These are phyloP conservation scores for Sebastes hopkinsi DNA, from an alignment of 2,797 vertebrate genomes.

Conservation along the genomic window DNA sequence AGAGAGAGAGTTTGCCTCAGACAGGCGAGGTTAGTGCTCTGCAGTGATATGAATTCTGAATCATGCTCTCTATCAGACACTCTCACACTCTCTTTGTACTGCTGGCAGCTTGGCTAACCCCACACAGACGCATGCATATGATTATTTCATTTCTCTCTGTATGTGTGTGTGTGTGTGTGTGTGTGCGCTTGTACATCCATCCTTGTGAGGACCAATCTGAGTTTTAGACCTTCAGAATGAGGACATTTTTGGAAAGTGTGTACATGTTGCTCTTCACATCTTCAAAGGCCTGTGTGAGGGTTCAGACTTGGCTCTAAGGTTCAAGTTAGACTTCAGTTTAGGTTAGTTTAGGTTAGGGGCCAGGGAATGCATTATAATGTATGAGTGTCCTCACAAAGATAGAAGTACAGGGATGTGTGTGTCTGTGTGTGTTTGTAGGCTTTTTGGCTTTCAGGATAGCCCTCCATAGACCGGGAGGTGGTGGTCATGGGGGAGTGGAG, in stretches of 20 bases:
- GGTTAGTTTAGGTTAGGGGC: not conserved
- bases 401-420: not conserved
- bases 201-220: not conserved
- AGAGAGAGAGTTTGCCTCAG: not conserved
- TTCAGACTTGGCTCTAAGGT: not conserved
- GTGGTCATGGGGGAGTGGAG: slow-evolving; percentile 31
- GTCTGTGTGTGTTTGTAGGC: not conserved
- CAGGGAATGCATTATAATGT: not conserved
- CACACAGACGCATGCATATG: slow-evolving; percentile 6
- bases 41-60: slow-evolving; percentile 30
- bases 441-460: slow-evolving; percentile 2
- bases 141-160: not conserved
- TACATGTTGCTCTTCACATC: not conserved
- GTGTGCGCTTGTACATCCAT: not conserved
- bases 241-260: not conserved
- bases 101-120: slow-evolving; percentile 13
- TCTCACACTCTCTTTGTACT: slow-evolving; percentile 16
- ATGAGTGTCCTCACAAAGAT: not conserved
- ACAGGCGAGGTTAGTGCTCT: slow-evolving; percentile 10
- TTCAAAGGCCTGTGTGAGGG: not conserved
- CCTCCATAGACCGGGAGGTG: not conserved
- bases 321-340: too few relatives aligned
- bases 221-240: not conserved
- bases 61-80: slow-evolving; percentile 15
- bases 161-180: not conserved